phyloP scores from a whole-genome alignment of 1,140 invertebrate genomes.

The Ericerus pela region DNA sequence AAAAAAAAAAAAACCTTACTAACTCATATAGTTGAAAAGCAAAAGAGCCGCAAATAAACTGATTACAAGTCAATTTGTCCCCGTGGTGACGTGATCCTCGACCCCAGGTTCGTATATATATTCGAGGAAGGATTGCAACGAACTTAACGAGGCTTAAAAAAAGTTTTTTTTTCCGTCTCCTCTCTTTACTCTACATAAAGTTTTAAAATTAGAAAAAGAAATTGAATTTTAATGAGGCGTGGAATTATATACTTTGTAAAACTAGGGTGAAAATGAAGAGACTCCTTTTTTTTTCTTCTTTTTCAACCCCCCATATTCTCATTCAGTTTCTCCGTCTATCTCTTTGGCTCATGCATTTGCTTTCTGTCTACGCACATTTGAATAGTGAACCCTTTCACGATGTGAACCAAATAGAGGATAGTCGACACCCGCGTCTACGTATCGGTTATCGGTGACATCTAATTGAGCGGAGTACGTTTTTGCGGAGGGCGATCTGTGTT shows the following conservation, averaged over 20 bases:
- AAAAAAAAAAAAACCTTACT: too few species aligned
- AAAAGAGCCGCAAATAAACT: slow-evolving; percentile 10
- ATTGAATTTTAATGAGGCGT: slow-evolving; percentile 12
- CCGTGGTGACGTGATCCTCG: neutral
- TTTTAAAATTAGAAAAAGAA: slow-evolving; percentile 12
- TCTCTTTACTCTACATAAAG: too few species aligned
- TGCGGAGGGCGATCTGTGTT: neutral
- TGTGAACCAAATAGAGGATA: neutral
- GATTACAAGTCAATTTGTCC: slow-evolving; percentile 10
- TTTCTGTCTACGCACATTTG: too few species aligned
- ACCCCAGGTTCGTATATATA: neutral
- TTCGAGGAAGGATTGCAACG: too few species aligned
- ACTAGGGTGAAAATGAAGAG: slow-evolving; percentile 1
- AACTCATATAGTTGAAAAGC: too few species aligned
- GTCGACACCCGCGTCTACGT: neutral
- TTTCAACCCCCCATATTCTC: too few species aligned
- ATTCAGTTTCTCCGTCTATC: too few species aligned
- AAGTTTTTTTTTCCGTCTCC: slow-evolving; percentile 6
- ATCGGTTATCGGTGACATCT: neutral
- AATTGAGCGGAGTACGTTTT: neutral
- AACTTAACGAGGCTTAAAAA: slow-evolving; percentile 11
- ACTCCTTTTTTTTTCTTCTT: too few species aligned
- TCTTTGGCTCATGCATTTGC: too few species aligned
- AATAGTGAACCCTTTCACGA: neutral
- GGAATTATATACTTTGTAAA: neutral